Base-by-base conservation (phyloP, 1,140 invertebrate species). In the Aricia agestis region DNA sequence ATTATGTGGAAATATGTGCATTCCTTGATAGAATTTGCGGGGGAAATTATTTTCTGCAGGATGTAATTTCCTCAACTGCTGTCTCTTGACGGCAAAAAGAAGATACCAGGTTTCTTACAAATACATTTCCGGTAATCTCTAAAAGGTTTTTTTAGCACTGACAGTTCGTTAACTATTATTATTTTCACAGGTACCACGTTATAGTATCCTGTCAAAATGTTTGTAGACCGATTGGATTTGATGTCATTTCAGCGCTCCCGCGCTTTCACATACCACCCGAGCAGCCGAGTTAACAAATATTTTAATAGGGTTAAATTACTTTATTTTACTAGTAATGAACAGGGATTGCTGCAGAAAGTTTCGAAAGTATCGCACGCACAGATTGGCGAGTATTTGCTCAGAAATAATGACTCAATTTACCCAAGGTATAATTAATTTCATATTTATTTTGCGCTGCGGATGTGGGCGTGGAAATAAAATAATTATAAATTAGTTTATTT, bases 351-450 rank as follows among this genome's bases (percentile, higher is more conserved):
- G 45, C 13, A 52, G 45, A 52, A 52, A 15, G 13, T 52, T 15
- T 11, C 45, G 45, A 52, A 52, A 52, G 45, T 52, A 36, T 15
- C 45, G 1, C 13, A 52, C 9, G 11, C 13, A 13, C 11, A 11
- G 52, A 58, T 18, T 59, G 25, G 5, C 25, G 3, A 11, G 59
- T 63, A 63, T 63, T 63, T 25, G 59, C 59, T 11, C 11, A 59
- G n/a, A 63, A 2, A 63, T 18, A 63, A 19, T 25, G 59, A 63
- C 18, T 63, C 59, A 63, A 63, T 63, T 63, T 19, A 63, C 17
- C 11, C 18, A 17, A 18, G 59, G 19, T 19, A 63, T 63, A 25
- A 63, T 63, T 63, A 18, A 59, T 59, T n/a, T 59, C n/a, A 59
- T 59, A 59, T 59, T 59, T n/a, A 63, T 63, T 63, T 25, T 63